These are phyloP conservation scores for Bombylius discolor DNA, from an alignment of 2,888 invertebrate genomes.

Conservation along the genomic window DNA sequence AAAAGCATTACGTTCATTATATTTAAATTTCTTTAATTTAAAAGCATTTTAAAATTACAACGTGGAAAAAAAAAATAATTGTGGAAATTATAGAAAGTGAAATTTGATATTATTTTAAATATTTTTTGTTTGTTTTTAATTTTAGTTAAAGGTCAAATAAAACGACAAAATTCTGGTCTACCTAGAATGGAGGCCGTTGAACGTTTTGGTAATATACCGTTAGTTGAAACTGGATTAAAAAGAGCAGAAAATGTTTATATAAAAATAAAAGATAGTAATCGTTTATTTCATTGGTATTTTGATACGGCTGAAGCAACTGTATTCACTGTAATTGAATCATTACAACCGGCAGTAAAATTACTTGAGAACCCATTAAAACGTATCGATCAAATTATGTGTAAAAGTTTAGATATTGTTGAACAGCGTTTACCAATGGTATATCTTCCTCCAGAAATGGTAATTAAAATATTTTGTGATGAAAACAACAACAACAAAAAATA, in stretches of 20 bases:
- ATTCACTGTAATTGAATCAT: constrained; percentile 55
- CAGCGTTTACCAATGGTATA: constrained; percentile 68
- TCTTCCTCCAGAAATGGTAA: constrained; percentile 74
- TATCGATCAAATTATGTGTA: constrained; percentile 65
- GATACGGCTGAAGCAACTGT: constrained; percentile 62
- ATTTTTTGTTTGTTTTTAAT: background rate
- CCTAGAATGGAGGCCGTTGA: constrained; percentile 58
- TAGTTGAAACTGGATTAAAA: constrained; percentile 65
- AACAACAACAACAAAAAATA: too few relatives aligned
- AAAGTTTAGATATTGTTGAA: constrained; percentile 74
- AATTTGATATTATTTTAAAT: too few relatives aligned
- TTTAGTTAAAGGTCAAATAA: constrained; percentile 12
- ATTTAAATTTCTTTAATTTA: too few relatives aligned
- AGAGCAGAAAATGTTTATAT: constrained; percentile 62
- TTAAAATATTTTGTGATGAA: constrained; percentile 16
- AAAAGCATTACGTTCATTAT: too few relatives aligned
- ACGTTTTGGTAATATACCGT: constrained; percentile 63
- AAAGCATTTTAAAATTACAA: too few relatives aligned
- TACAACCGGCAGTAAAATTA: constrained; percentile 58
- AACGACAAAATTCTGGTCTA: constrained; percentile 20
- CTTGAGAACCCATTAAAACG: constrained; percentile 59
- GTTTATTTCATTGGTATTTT: constrained; percentile 61
- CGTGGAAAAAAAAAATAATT: too few relatives aligned
- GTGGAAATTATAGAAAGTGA: too few relatives aligned
- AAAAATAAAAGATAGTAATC: constrained; percentile 63